Evolutionary conservation across 2,888 invertebrate species (phyloP), one percentile per base, ranked within the genome.

Genomic region (Zele albiditarsus): DNA sequence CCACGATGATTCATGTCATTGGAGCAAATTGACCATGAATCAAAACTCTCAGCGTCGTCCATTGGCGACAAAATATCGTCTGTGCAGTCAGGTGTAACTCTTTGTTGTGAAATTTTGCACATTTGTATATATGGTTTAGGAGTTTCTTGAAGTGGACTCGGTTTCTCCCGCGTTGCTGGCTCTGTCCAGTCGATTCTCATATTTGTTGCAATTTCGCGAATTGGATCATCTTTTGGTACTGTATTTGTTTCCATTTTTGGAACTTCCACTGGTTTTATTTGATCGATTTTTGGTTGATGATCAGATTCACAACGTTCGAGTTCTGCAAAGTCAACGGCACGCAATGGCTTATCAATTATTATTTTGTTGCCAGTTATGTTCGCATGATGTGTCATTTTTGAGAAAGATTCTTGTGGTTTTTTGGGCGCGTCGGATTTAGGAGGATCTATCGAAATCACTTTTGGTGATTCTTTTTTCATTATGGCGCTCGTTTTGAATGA

Each of bases 1-100:
- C 84, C 81, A 12, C 84, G 82, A 25, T 86, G 84, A 74, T 85
- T 87, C 38, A 86, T 58, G 66, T 89, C 88, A 0, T 86, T 93
- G 0, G 94, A 94, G 81, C 93, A 93, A 28, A 91, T 90, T 0
- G 94, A 94, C 92, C 93, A 93, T 38, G 93, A 93, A 83, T 94
- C 94, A 80, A 93, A 92, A 80, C 91, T 91, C 65, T 88, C 88
- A 0, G 83, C 81, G 53, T 93, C 93, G 80, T 93, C 93, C 20
- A 90, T 90, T n/a, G 93, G 93, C 0, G 93, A 93, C 73, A 92
- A 79, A 60, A 80, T 78, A 12, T 82, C 82, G 23, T 82, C 82
- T 1, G 69, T 75, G 23, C 62, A 66, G 46, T 79, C 74, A 25
- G 71, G 27, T 1, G 71, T 33, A 5, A 38, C 27, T 38, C 53